Base-by-base conservation (phyloP, 2,888 invertebrate genomes). In the Xiphydria camelus region DNA sequence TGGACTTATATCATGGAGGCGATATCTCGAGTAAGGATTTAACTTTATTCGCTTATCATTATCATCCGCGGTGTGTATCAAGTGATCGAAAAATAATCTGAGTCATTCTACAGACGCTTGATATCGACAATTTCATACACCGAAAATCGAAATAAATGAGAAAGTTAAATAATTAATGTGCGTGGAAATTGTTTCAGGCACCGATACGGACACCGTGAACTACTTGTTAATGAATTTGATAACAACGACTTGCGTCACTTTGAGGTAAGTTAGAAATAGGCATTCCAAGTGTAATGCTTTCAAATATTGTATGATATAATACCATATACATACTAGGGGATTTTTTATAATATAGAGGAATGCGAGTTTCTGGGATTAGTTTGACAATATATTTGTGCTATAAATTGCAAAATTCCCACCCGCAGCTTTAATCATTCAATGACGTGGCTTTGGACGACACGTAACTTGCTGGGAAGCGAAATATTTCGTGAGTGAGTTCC, bases 211-310 rank as follows among this genome's bases (percentile, higher is more conserved):
- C 78, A 76, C 54, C 68, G 78, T 9, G 75, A 79, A 44, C 61
- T 79, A 49, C 64, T 79, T 5, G 75, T 78, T 18, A 78, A 78
- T 41, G 77, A 75, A 46, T 75, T 76, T 32, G 75, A 76, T 42
- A 66, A 71, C 7, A 73, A 70, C 43, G 77, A 78, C 52, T 63
- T 76, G 49, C 73, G 68, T 40, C 71, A 78, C 53, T 78, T 77
- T 57, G 76, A 77, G 68, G 77, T 79, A 68, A 74, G 68, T 26
- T 10, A 26, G 4, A 12, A 10, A 10, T n/a, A 10, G 5, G n/a
- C 10, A 12, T 1, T 26, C 14, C n/a, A 10, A 12, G 14, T 26
- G 4, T 26, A 12, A 10, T 1, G 14, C 6, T 12, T 26, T 26
- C 9, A 10, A 26, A 26, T 26, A 26, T 7, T 10, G 4, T n/a